phyloP scores from a whole-genome alignment of 1,140 invertebrate species.

The Scaptomyza hsui region DNA sequence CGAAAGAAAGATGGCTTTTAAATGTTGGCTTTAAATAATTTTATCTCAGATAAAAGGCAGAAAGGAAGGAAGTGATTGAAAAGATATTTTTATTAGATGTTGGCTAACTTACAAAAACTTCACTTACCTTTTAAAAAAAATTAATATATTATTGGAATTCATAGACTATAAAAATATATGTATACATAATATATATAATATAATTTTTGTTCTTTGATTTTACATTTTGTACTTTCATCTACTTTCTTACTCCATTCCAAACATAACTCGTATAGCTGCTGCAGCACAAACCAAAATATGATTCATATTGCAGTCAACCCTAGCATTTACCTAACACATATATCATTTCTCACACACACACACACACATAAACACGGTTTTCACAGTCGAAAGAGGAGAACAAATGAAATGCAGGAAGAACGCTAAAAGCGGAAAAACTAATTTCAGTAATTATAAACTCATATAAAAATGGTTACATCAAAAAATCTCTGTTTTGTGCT shows the following conservation, averaged over 20 bases:
- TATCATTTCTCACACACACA: slow-evolving; percentile 2
- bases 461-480: slow-evolving; percentile 78
- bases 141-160: no score
- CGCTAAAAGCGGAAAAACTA: slow-evolving; percentile 57
- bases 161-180: no score
- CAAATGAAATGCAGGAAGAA: slow-evolving; percentile 2
- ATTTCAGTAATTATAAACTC: slow-evolving; percentile 84
- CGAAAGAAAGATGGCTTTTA: no score
- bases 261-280: background rate
- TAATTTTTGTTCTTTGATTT: no score
- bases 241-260: background rate
- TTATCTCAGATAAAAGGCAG: no score
- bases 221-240: no score
- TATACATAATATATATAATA: no score
- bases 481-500: slow-evolving; percentile 53
- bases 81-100: no score
- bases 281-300: slow-evolving; percentile 21
- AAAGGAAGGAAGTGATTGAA: no score
- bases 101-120: no score
- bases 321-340: slow-evolving; percentile 1
- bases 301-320: slow-evolving; percentile 29
- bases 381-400: background rate
- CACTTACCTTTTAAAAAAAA: no score
- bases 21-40: no score
- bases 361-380: background rate